Evolutionary conservation across 2,797 vertebrate genomes (phyloP), one percentile per base, ranked within the genome.

Genomic region (Ptychobarbus kaznakovi): DNA sequence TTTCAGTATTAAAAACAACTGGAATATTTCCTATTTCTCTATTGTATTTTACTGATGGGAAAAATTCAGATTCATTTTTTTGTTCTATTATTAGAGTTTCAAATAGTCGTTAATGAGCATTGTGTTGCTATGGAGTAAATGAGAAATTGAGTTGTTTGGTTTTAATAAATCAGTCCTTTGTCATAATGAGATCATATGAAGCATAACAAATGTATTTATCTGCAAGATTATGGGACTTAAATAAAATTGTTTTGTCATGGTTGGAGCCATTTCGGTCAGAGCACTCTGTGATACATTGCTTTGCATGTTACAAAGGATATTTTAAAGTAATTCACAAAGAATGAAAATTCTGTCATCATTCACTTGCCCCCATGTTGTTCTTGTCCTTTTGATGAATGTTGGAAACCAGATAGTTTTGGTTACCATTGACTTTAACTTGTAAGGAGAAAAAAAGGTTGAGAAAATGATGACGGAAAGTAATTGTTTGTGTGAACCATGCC

Each of bases 141-240:
- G 49, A 28, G 7, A 15, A 82, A 56, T 68, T 4, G 72, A 49
- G 53, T 68, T 42, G 77, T 78, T 69, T 83, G 77, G 28, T 80
- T 83, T 61, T n/a, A 56, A 82, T 63, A 61, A 82, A 74, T 82
- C 1, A 42, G 38, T 32, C 81, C 28, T 65, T 82, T 49, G 16
- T 88, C 90, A 94, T 88, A 87, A 92, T 89, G 68, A 83, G 85
- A 80, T 68, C 80, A 89, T 73, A 49, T 69, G 72, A 20, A 66
- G 72, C 72, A 66, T 66, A 66, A 76, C 72, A 38, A 28, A 80
- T 85, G 42, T 4, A 40, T 82, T 89, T 80, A 84, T 88, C 87
- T 81, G 69, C 11, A 15, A 58, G 56, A 83, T 65, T 89, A 90
- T 92, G 88, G 89, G 66, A 89, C 42, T 82, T 42, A 75, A 86